A percentile compares a stretch with the other conserved stretches of the same genome.
Evolutionary conservation across 2,797 vertebrate species (phyloP).

Genomic region (Periparus ater): DNA sequence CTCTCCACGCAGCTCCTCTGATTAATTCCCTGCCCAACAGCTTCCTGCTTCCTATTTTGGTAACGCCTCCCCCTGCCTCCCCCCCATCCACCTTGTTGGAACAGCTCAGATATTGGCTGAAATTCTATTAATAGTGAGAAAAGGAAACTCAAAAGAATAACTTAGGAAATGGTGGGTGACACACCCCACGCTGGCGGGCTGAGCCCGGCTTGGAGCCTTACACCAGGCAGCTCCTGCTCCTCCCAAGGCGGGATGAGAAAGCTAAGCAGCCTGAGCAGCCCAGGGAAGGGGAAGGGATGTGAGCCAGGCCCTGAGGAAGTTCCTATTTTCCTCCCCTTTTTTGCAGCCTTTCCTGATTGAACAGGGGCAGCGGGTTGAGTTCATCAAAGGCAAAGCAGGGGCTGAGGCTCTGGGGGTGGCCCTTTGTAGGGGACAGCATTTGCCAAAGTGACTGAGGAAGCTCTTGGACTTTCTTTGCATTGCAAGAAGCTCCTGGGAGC

Average conservation of each 20-base stretch:
- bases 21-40: constrained; percentile 18
- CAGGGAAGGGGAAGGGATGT: constrained; percentile 41
- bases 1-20: not conserved
- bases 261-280: not conserved
- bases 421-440: not conserved
- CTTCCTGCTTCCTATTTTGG: constrained; percentile 35
- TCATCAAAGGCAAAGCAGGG: not conserved
- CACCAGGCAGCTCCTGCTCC: constrained; percentile 32
- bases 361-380: not conserved
- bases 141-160: constrained; percentile 87
- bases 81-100: not conserved
- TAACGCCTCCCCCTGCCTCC: not conserved
- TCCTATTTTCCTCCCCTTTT: not conserved
- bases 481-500: not conserved
- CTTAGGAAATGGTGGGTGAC: constrained; percentile 77
- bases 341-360: constrained; percentile 47
- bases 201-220: constrained; percentile 52
- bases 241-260: constrained; percentile 55
- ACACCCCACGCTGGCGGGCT: constrained; percentile 70
- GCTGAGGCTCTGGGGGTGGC: not conserved
- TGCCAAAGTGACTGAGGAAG: not conserved
- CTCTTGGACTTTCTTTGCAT: not conserved
- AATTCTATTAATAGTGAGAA: constrained; percentile 84
- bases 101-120: constrained; percentile 55
- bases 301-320: constrained; percentile 43